A percentile compares a stretch with the other conserved stretches of the same genome.
Evolutionary conservation across 2,797 vertebrate species (phyloP).

Genomic region (Cebuella pygmaea): DNA sequence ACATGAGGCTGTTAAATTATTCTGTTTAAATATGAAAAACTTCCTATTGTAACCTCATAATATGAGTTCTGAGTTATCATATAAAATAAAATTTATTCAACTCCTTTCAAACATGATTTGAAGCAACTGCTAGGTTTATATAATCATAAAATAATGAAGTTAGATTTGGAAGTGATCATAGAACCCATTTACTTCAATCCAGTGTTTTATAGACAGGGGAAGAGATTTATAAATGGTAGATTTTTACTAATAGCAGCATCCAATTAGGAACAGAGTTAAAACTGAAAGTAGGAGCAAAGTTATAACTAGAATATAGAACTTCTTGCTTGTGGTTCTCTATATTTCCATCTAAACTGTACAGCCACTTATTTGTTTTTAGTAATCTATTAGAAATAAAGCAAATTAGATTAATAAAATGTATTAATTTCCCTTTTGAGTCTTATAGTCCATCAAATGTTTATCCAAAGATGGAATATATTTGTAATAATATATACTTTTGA

Average conservation of each 20-base stretch:
- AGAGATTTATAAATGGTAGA: not conserved
- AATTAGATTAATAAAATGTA: not conserved
- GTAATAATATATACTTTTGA: not conserved
- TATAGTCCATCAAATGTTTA: not conserved
- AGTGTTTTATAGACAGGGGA: not conserved
- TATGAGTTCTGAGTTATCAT: not conserved
- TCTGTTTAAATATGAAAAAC: constrained; percentile 36
- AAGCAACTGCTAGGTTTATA: not conserved
- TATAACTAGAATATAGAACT: not conserved
- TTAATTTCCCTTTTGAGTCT: constrained; percentile 15
- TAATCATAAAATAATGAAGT: not conserved
- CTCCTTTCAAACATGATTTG: not conserved
- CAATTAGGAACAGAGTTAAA: constrained; percentile 8
- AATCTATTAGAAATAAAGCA: constrained; percentile 24
- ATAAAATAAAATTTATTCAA: constrained; percentile 37
- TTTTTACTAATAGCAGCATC: not conserved
- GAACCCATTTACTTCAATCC: not conserved
- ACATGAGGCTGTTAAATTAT: not conserved
- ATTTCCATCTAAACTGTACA: not conserved
- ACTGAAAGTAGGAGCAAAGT: not conserved
- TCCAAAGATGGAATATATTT: not conserved
- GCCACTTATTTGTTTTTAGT: not conserved
- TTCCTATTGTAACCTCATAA: not conserved
- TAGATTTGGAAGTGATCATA: constrained; percentile 22
- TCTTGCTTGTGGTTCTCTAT: not conserved